These are phyloP conservation scores for Margarornis squamiger DNA, from an alignment of 2,797 vertebrate species.

Conservation along the genomic window DNA sequence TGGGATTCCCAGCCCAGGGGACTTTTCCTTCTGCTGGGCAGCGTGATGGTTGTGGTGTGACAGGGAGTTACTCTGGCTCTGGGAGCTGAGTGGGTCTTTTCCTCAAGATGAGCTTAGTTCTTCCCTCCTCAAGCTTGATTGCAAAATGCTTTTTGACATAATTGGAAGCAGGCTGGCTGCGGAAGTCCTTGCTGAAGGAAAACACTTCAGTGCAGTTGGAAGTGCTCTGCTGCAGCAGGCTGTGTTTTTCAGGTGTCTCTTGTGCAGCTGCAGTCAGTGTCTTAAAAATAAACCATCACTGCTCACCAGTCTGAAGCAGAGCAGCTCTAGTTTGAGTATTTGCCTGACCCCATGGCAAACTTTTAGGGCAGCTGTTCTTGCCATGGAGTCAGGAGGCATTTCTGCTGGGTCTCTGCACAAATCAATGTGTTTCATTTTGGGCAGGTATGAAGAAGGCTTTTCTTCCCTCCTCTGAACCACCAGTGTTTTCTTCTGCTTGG, in stretches of 20 bases:
- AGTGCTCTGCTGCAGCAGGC: neutral
- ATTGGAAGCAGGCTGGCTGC: neutral
- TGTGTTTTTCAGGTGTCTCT: neutral
- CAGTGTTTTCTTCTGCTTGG: neutral
- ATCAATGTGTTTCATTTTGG: neutral
- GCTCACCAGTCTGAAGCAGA: neutral
- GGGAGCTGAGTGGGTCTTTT: neutral
- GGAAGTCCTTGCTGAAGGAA: neutral
- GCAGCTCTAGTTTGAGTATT: neutral
- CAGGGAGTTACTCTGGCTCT: neutral
- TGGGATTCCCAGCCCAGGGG: neutral
- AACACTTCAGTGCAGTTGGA: constrained; percentile 3
- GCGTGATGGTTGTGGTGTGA: rapidly evolving
- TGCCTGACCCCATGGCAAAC: neutral
- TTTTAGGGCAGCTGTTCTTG: neutral
- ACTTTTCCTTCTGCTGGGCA: neutral
- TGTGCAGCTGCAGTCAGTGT: neutral
- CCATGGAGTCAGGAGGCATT: neutral
- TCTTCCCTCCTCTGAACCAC: neutral
- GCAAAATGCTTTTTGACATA: constrained; percentile 29
- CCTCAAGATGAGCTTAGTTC: neutral
- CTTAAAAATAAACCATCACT: neutral
- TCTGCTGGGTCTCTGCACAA: neutral
- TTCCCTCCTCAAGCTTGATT: neutral
- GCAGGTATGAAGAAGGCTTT: neutral